Conservation (phyloP, 2,888 invertebrate genomes). For the Tiphia femorata region DNA sequence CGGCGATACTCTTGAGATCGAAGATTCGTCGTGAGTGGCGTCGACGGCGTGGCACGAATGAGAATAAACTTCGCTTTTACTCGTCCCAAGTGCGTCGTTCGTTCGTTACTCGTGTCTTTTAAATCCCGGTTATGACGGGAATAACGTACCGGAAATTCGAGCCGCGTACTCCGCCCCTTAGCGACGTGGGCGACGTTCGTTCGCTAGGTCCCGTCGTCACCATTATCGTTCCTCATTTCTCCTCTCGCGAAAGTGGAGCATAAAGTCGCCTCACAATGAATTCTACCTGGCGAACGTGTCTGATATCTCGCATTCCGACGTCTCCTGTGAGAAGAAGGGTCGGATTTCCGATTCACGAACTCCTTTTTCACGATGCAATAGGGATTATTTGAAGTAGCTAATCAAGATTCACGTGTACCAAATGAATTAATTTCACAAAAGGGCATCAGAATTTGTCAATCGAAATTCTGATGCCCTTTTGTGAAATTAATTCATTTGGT, state of each 20-base stretch:
- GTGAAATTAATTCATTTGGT: no score
- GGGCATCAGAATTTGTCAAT: no score
- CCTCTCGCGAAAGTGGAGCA: neutral
- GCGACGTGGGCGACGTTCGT: no score
- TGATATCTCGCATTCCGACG: no score
- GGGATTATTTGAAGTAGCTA: no score
- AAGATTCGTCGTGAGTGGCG: constrained; percentile 8
- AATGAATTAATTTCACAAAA: no score
- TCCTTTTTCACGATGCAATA: no score
- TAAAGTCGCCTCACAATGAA: neutral
- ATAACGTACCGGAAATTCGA: constrained; percentile 36
- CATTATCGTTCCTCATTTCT: neutral
- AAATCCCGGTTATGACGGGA: constrained; percentile 36
- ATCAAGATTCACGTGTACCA: no score
- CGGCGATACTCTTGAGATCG: constrained; percentile 18
- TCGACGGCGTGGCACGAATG: constrained; percentile 13
- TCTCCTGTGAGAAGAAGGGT: no score
- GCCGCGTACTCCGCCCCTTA: constrained; percentile 5
- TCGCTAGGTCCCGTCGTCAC: neutral
- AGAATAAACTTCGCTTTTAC: constrained; percentile 23
- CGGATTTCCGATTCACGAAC: no score
- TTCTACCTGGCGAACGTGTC: no score
- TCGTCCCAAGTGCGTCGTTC: constrained; percentile 32
- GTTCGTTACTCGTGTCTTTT: constrained; percentile 34
- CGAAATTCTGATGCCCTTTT: no score